A percentile compares a stretch with the other conserved stretches of the same genome.
Conservation (phyloP, 2,797 vertebrate species). For the Notolabrus celidotus region DNA sequence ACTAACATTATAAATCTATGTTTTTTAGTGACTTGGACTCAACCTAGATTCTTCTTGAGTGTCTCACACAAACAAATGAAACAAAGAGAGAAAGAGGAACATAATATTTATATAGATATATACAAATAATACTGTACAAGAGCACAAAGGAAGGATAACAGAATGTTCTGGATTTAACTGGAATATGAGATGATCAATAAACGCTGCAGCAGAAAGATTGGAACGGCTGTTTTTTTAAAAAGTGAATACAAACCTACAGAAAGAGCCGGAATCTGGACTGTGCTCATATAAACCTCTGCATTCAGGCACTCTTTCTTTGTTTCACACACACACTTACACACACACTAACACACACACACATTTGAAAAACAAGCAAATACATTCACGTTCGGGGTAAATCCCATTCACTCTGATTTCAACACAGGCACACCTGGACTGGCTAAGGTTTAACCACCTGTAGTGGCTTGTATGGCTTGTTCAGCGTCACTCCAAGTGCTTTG, state of each 20-base stretch:
- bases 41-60: too few species aligned
- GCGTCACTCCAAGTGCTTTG: constrained; percentile 56
- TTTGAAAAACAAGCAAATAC: constrained; percentile 59
- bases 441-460: constrained; percentile 76
- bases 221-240: constrained; percentile 30
- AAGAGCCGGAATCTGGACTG: constrained; percentile 69
- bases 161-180: constrained; percentile 41
- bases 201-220: constrained; percentile 32
- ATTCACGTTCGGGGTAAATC: constrained; percentile 72
- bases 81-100: constrained; percentile 51
- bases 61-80: constrained; percentile 43
- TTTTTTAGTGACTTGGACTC: too few species aligned
- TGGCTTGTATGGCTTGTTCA: constrained; percentile 82
- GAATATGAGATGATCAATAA: constrained; percentile 55
- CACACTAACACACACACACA: constrained; percentile 44
- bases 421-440: constrained; percentile 79
- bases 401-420: constrained; percentile 69
- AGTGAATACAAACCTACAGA: constrained; percentile 32
- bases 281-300: constrained; percentile 51
- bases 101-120: constrained; percentile 81
- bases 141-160: constrained; percentile 62
- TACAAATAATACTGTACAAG: constrained; percentile 84
- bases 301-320: constrained; percentile 25
- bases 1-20: too few species aligned
- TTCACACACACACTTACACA: constrained; percentile 27